Evolutionary conservation across 1,140 invertebrate genomes (phyloP).

Genomic region (Archivesica marissinica): DNA sequence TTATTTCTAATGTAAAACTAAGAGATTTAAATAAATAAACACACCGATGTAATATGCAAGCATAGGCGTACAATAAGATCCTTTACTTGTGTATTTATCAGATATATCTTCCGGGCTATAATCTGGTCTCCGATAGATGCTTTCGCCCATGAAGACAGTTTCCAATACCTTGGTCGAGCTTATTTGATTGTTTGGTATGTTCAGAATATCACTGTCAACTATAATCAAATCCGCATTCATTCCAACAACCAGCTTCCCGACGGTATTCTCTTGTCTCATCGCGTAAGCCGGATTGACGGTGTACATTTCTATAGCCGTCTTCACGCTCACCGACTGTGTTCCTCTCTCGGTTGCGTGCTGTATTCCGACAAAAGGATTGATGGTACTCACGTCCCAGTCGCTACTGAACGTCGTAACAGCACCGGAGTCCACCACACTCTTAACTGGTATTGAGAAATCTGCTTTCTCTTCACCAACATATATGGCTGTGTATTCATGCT

Average conservation of each 20-base stretch:
- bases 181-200: slow-evolving; percentile 9
- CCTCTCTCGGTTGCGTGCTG: slow-evolving; percentile 48
- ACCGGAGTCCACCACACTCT: slow-evolving; percentile 37
- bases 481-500: neutral
- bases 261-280: slow-evolving; percentile 62
- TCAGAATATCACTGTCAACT: slow-evolving; percentile 59
- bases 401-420: slow-evolving; percentile 59
- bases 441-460: slow-evolving; percentile 50
- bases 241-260: slow-evolving; percentile 42
- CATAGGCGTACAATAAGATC: too few species aligned
- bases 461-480: slow-evolving; percentile 42
- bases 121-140: too few species aligned
- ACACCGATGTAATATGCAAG: too few species aligned
- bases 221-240: slow-evolving; percentile 65
- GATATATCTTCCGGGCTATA: too few species aligned
- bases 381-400: slow-evolving; percentile 63
- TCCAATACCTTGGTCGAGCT: slow-evolving; percentile 35
- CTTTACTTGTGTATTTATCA: too few species aligned
- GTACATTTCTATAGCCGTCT: slow-evolving; percentile 64
- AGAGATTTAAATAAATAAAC: too few species aligned
- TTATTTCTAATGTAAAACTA: too few species aligned
- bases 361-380: slow-evolving; percentile 64
- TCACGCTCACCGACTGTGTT: slow-evolving; percentile 46
- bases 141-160: slow-evolving; percentile 50
- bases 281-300: slow-evolving; percentile 63